A percentile compares a stretch with the other conserved stretches of the same genome.
phyloP scores from a whole-genome alignment of 2,888 invertebrate genomes.

The Drosophila limbata region DNA sequence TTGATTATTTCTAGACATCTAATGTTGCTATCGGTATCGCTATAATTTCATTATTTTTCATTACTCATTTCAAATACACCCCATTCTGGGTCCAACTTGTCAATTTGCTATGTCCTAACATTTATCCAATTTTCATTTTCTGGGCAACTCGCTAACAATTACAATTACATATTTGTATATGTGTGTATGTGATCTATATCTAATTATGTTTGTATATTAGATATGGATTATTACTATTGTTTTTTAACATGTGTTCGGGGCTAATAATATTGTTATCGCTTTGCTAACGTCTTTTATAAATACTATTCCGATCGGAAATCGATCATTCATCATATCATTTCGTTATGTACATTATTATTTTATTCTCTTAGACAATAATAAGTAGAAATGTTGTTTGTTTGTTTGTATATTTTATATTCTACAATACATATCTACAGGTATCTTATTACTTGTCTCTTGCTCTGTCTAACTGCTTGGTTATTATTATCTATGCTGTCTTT shows the following conservation, averaged over 20 bases:
- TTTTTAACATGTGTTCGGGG: conserved; percentile 75
- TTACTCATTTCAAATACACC: conserved; percentile 41
- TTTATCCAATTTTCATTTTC: conserved; percentile 39
- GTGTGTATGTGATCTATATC: conserved; percentile 26
- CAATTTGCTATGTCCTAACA: conserved; percentile 61
- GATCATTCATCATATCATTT: conserved; percentile 58
- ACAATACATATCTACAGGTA: conserved; percentile 77
- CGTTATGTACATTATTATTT: conserved; percentile 64
- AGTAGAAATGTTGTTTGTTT: conserved; percentile 36
- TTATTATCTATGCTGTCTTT: conserved; percentile 47
- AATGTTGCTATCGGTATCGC: conserved; percentile 57
- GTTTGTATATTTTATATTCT: conserved; percentile 54
- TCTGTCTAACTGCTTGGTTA: conserved; percentile 34
- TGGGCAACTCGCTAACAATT: conserved; percentile 66
- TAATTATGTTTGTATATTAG: conserved; percentile 14
- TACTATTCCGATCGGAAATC: conserved; percentile 49
- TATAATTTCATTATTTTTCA: conserved; percentile 53
- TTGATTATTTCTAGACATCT: conserved; percentile 74
- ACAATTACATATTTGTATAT: conserved; percentile 42
- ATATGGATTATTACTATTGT: conserved; percentile 57
- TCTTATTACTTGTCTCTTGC: conserved; percentile 43
- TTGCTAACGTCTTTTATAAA: conserved; percentile 69
- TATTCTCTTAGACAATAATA: conserved; percentile 57
- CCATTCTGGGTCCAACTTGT: conserved; percentile 48
- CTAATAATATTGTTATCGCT: conserved; percentile 65